Base-by-base conservation (phyloP, 2,113 vertebrate species). In the Himantopus leucocephalus region DNA sequence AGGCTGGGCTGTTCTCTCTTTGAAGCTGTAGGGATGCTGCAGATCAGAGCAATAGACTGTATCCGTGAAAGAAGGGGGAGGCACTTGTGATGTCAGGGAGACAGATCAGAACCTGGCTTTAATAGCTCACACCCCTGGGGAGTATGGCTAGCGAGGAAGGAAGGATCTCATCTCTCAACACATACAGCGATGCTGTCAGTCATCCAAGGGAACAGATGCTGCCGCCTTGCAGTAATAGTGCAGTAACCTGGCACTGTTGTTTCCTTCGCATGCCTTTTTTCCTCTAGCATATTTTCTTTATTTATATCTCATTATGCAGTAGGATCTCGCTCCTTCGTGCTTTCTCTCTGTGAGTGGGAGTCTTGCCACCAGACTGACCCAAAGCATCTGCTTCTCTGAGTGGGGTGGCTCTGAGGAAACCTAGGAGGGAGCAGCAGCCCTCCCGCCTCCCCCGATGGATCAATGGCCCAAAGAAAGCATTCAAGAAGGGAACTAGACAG, bases 261-360 rank as follows among this genome's bases (percentile, higher is more conserved):
- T 96, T 85, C 75, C 83, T 94, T 95, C 58, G 20, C 55, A 66
- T 64, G 72, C 82, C 73, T 93, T 92, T 91, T 91, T 91, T 85
- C 59, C 92, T 92, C 71, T 52, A 11, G 66, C 75, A 58, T 91
- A 80, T 85, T 97, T 97, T 96, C 96, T 96, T 93, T 95, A 91
- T 93, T 92, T 91, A 20, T 91, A 50, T 91, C 77, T 85, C 4
- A 8, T 59, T 90, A 27, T 47, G 78, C 87, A 85, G 90, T 50
- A 78, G 35, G 74, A 76, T 87, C 85, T 82, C 29, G 3, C 10
- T 19, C 48, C 68, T n/a, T 64, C 3, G 0, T 64, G 56, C 37
- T 72, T 75, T 78, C 35, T 82, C 43, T 72, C 66, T 72, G 58
- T 96, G 92, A 47, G 81, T 4, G 2, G 83, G 78, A 97, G 62